These are phyloP conservation scores for Bemisia tabaci DNA, from an alignment of 1,140 invertebrate species.

Conservation along the genomic window DNA sequence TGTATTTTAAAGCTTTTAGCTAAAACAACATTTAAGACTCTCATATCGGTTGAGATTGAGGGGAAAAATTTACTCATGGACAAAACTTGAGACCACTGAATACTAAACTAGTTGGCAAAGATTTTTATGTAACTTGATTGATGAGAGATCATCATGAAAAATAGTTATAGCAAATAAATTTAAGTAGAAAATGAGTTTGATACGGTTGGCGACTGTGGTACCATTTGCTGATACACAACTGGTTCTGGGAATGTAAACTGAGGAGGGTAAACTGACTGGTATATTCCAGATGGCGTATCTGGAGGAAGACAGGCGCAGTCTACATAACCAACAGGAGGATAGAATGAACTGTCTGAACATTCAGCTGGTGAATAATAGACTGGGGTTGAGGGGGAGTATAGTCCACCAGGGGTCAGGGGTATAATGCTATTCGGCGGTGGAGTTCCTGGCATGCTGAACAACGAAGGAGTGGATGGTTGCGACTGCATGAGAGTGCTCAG, in stretches of 20 bases:
- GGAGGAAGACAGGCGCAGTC: neutral
- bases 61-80: too few species aligned
- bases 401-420: neutral
- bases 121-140: too few species aligned
- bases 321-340: neutral
- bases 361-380: neutral
- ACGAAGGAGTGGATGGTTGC: neutral
- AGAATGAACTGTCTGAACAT: neutral
- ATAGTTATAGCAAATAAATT: too few species aligned
- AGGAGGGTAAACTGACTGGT: neutral
- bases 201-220: neutral
- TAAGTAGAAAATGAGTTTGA: neutral
- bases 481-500: neutral
- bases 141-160: too few species aligned
- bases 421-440: neutral
- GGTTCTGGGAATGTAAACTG: neutral
- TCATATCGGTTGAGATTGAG: too few species aligned
- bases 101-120: too few species aligned
- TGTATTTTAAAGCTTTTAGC: too few species aligned
- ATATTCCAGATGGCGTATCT: neutral
- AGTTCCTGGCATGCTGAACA: neutral
- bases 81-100: too few species aligned
- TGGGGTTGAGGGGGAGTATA: neutral
- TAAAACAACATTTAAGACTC: too few species aligned
- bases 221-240: neutral